A percentile compares a stretch with the other conserved stretches of the same genome.
These are phyloP conservation scores for Trachymyrmex septentrionalis DNA, from an alignment of 1,140 invertebrate species.

Conservation along the genomic window DNA sequence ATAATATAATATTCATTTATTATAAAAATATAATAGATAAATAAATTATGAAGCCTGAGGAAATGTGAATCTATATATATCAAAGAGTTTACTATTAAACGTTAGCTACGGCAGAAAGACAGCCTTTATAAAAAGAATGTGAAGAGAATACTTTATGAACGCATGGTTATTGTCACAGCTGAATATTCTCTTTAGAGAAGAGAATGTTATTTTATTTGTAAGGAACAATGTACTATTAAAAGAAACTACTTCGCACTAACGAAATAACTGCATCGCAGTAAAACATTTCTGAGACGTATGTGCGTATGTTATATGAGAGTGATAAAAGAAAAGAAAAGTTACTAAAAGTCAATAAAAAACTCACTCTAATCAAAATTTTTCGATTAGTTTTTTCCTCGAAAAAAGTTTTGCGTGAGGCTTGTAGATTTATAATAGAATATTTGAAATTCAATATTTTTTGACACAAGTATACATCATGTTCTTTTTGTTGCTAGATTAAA, in stretches of 20 bases:
- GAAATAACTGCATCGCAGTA: background rate
- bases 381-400: too few species aligned
- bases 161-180: background rate
- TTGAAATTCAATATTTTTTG: too few species aligned
- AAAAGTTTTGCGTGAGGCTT: too few species aligned
- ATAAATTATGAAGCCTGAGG: background rate
- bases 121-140: slow-evolving; percentile 16
- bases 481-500: too few species aligned
- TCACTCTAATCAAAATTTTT: too few species aligned
- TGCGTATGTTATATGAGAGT: background rate
- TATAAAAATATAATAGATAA: too few species aligned
- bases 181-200: slow-evolving; percentile 22
- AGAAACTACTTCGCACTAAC: background rate
- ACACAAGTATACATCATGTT: too few species aligned
- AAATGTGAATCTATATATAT: slow-evolving; percentile 11
- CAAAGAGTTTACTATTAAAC: background rate
- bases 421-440: too few species aligned
- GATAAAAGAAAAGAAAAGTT: background rate
- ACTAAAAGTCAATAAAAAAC: too few species aligned
- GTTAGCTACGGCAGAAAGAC: background rate
- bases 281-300: slow-evolving; percentile 2
- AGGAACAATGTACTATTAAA: slow-evolving; percentile 18
- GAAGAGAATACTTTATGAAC: slow-evolving; percentile 5
- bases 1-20: too few species aligned
- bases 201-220: slow-evolving; percentile 21